Conservation (phyloP, 2,797 vertebrate species). For the Takifugu rubripes region DNA sequence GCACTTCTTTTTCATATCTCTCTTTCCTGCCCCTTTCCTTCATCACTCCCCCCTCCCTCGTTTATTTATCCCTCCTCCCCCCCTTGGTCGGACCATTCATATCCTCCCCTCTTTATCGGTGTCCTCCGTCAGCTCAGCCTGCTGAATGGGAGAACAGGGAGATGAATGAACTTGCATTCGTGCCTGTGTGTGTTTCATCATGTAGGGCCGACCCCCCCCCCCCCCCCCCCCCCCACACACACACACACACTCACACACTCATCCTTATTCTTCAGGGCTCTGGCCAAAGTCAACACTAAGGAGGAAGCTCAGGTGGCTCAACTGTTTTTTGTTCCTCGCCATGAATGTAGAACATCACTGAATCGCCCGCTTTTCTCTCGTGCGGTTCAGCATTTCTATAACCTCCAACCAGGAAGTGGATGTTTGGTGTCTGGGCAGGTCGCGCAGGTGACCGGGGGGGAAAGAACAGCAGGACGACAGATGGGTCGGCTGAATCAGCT, state of each 20-base stretch:
- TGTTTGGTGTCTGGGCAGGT: too few relatives aligned
- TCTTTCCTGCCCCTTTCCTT: background rate
- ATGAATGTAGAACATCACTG: too few relatives aligned
- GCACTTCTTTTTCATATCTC: background rate
- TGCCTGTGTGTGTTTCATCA: slow-evolving; percentile 49
- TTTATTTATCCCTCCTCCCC: slow-evolving; percentile 1
- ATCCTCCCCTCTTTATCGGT: slow-evolving; percentile 36
- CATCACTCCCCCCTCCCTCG: background rate
- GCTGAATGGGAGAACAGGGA: slow-evolving; percentile 52
- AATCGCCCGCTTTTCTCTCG: too few relatives aligned
- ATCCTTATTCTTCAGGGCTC: slow-evolving; percentile 14
- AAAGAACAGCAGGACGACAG: too few relatives aligned
- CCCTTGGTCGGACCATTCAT: slow-evolving; percentile 3
- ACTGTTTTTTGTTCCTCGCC: too few relatives aligned
- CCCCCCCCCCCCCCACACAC: background rate
- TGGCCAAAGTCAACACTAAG: slow-evolving; percentile 10
- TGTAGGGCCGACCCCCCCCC: background rate
- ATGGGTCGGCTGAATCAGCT: too few relatives aligned
- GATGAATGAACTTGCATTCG: slow-evolving; percentile 54
- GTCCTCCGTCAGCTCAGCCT: slow-evolving; percentile 37
- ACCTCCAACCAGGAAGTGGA: too few relatives aligned
- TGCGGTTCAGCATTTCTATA: too few relatives aligned
- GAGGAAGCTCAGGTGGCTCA: slow-evolving; percentile 15
- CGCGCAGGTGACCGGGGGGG: too few relatives aligned
- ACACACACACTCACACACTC: slow-evolving; percentile 3